These are phyloP conservation scores for Harpalus rubripes DNA, from an alignment of 2,888 invertebrate genomes.

Conservation along the genomic window DNA sequence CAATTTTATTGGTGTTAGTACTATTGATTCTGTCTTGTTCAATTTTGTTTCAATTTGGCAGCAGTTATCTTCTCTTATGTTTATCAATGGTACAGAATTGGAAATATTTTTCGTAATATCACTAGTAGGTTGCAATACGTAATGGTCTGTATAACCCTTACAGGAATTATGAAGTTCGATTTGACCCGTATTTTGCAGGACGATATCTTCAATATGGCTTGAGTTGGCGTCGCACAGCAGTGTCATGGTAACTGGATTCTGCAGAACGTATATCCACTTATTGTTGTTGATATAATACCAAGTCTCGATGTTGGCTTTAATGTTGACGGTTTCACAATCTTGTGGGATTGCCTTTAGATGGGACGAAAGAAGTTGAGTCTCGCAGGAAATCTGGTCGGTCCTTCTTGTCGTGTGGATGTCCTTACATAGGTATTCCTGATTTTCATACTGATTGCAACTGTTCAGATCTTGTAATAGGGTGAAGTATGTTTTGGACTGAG, in stretches of 20 bases:
- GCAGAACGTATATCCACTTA: slow-evolving; percentile 68
- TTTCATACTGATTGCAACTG: slow-evolving; percentile 55
- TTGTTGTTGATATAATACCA: slow-evolving; percentile 67
- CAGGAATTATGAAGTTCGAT: slow-evolving; percentile 45
- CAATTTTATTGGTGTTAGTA: slow-evolving; percentile 66
- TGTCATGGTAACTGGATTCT: slow-evolving; percentile 65
- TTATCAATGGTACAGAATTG: slow-evolving; percentile 16
- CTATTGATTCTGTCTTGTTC: slow-evolving; percentile 54
- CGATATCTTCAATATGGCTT: slow-evolving; percentile 67
- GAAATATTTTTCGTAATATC: slow-evolving; percentile 58
- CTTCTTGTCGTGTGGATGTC: slow-evolving; percentile 40
- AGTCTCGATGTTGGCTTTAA: slow-evolving; percentile 66
- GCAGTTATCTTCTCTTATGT: slow-evolving; percentile 55
- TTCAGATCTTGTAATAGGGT: slow-evolving; percentile 56
- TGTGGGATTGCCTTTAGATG: neutral
- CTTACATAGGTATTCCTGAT: slow-evolving; percentile 58
- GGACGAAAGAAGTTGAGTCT: slow-evolving; percentile 61
- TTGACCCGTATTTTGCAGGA: slow-evolving; percentile 61
- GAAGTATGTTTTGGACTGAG: slow-evolving; percentile 22
- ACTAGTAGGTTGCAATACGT: slow-evolving; percentile 48
- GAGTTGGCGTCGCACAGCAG: slow-evolving; percentile 49
- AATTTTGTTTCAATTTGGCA: slow-evolving; percentile 56
- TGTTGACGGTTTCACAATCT: slow-evolving; percentile 63
- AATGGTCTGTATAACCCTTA: slow-evolving; percentile 66
- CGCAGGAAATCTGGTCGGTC: slow-evolving; percentile 58